Evolutionary conservation across 1,140 invertebrate species (phyloP), one percentile per base, ranked within the genome.

Genomic region (Euborellia annulipes): DNA sequence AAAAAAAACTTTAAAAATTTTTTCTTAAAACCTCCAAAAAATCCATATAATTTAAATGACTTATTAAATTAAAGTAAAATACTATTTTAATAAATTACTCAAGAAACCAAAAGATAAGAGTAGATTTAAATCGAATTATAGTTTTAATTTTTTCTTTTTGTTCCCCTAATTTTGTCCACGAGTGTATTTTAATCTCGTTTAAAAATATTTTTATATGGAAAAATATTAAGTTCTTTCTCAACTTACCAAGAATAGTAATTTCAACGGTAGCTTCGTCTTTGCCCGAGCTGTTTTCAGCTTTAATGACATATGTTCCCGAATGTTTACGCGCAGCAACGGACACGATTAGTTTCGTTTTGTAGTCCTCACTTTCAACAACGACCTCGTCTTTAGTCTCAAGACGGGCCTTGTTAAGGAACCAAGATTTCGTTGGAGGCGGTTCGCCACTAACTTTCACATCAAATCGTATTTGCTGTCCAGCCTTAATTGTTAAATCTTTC

Each of bases 391-490:
- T 69, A 4, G 55, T 55, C 47, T 75, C 75, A 13, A 86, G 63
- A 36, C 79, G 72, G 39, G 77, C 79, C 57, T 89, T 88, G 53
- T 88, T 85, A 36, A 84, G 69, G 61, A 79, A 83, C 85, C 85
- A 92, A 1, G 74, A 75, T 58, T 89, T 90, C 2, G 71, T 74
- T 59, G 83, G 85, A 54, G 86, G 79, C 4, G 88, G 89, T 68
- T 94, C 89, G 52, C 90, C 90, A 52, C 73, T 79, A 6, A 93
- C 79, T 62, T 91, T 90, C 14, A 91, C 78, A 60, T 91, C 88
- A 50, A 92, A 66, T 7, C 84, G 74, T 47, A 93, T 75, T 40
- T 79, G 72, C 59, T 87, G 84, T 37, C 89, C 89, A 30, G 84
- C 85, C 60, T 89, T 88, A 46, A 93, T 73, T 0, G 78, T 86